Evolutionary conservation across 30 jellyfish, hydroid and myxozoan genomes (phyloP), one percentile per base, ranked within the genome.

Genomic region (Cassiopea xamachana): DNA sequence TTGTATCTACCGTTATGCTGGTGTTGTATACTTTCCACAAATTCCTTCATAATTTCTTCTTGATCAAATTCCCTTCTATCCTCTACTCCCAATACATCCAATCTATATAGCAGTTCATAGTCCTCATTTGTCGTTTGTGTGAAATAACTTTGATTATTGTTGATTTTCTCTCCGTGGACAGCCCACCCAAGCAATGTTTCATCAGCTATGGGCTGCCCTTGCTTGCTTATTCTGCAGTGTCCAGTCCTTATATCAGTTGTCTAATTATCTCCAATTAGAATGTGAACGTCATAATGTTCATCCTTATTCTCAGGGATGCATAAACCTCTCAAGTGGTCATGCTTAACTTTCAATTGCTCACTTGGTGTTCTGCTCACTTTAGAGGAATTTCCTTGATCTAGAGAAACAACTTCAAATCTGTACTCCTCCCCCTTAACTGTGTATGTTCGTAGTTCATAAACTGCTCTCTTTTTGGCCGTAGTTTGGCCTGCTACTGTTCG

Each of bases 171-270:
- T 46, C 93, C 89, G 75, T 86, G 93, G 4, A 86, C 88, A 7
- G 93, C 78, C 93, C 93, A 75, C 72, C 93, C 93, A 27, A 74
- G 61, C 14, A 86, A 59, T 86, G 93, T 75, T 75, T 86, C 93
- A 74, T 86, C 93, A 9, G 88, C 93, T 47, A 84, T 84, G 39
- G 92, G 92, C 77, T 84, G 85, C 51, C 92, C 92, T 27, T 48
- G 61, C 19, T 1, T 2, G 7, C 90, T 85, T 48, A 77, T 79
- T 44, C 87, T 79, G 55, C 89, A 76, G 48, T 79, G n/a, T 68
- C 94, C 94, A 13, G 87, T 87, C 69, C 94, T 87, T 19, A 87
- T 59, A 5, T 87, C 94, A 50, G 89, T 79, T 18, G 78, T 77
- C 27, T 73, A 48, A 7, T 90, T 85, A 46, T 88, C 96, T 4